Evolutionary conservation across 1,140 invertebrate genomes (phyloP), one percentile per base, ranked within the genome.

Genomic region (Galleria mellonella): DNA sequence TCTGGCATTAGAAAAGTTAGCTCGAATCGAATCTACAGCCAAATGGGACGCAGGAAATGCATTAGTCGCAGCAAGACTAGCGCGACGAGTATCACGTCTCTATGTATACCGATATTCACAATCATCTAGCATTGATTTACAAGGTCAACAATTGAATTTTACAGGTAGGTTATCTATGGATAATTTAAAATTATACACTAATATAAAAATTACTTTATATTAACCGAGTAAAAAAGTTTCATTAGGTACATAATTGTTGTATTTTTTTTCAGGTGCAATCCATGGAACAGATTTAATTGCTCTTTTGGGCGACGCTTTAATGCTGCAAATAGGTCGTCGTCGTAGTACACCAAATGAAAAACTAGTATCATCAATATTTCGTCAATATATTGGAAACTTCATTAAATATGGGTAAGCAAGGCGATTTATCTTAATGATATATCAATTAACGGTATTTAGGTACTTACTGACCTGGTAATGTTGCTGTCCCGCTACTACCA

Each of bases 231-330:
- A n/a, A n/a, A n/a, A n/a, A n/a, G n/a, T n/a, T n/a, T n/a, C n/a
- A n/a, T n/a, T n/a, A 23, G 6, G 2, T 3, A 23, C 17, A 23
- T 6, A 3, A 23, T 23, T 23, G 2, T 3, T 23, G 2, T 23
- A 23, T 3, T 23, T 23, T 23, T 45, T 55, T 66, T 1, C 42
- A 90, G 89, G 89, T 13, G 89, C 90, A 12, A 85, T 87, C 0
- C 90, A 92, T 58, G 89, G 90, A 15, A 83, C 90, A 0, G 91
- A 93, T 59, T 72, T 93, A 42, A 72, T 92, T 2, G 87, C 91
- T 14, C 63, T 92, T 12, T 86, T 93, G 41, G 92, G 92, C 9
- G 90, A 91, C 15, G 83, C 88, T 9, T 68, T 91, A 5, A 89
- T 91, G 50, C 88, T 90, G 42, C 89, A 91, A 74, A 70, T 90